Conservation (phyloP, 2,113 vertebrate species). For the Tetrao urogallus region DNA sequence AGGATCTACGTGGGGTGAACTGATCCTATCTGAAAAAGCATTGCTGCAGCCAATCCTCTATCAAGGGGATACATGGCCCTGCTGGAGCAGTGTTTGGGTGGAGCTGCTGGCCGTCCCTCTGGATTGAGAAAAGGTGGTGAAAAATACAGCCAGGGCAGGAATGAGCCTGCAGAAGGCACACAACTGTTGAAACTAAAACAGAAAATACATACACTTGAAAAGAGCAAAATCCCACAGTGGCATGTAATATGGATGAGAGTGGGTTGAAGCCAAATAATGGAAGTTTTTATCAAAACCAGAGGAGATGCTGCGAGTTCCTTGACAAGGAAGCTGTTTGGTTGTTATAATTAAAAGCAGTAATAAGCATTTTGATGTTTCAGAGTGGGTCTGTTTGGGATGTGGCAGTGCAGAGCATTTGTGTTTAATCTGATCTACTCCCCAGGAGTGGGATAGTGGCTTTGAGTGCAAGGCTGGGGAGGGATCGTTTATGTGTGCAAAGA, state of each 20-base stretch:
- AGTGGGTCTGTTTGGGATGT: neutral
- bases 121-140: neutral
- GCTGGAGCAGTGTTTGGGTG: neutral
- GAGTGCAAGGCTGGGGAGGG: neutral
- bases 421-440: neutral
- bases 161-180: neutral
- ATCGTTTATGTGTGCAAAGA: neutral
- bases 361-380: neutral
- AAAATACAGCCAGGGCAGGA: neutral
- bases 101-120: neutral
- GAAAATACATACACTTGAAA: neutral
- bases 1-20: neutral
- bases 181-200: neutral
- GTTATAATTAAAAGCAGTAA: neutral
- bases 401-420: neutral
- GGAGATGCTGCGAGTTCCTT: neutral
- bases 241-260: neutral
- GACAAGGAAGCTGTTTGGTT: neutral
- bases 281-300: neutral
- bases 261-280: neutral
- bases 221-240: rapidly evolving
- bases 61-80: neutral
- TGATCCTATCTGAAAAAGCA: neutral
- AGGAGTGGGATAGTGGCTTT: neutral
- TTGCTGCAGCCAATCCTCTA: neutral